Evolutionary conservation across 2,888 invertebrate genomes (phyloP).

Genomic region (Caradrina kadenii): DNA sequence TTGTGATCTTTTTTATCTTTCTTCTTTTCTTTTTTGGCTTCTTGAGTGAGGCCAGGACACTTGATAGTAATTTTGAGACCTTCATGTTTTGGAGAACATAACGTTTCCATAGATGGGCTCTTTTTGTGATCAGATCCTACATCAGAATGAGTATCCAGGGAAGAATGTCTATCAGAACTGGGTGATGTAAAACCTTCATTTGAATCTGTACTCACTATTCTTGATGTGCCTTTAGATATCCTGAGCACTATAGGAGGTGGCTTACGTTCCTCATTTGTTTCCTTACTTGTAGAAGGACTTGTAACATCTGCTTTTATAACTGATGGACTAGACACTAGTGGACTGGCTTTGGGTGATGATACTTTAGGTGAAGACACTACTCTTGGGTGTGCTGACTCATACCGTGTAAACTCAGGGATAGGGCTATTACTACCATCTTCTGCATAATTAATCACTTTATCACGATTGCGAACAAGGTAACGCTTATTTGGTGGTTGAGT

Average conservation of each 20-base stretch:
- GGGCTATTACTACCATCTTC: slow-evolving; percentile 91
- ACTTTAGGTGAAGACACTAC: slow-evolving; percentile 75
- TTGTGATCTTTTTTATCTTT: slow-evolving; percentile 90
- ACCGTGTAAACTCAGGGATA: slow-evolving; percentile 84
- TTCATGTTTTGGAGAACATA: slow-evolving; percentile 88
- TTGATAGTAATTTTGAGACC: slow-evolving; percentile 89
- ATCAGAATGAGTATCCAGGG: slow-evolving; percentile 86
- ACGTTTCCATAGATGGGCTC: slow-evolving; percentile 84
- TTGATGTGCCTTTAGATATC: slow-evolving; percentile 95
- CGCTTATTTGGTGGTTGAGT: slow-evolving; percentile 88
- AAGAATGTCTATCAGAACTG: slow-evolving; percentile 88
- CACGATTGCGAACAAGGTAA: slow-evolving; percentile 89
- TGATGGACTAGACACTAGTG: slow-evolving; percentile 81
- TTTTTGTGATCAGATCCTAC: slow-evolving; percentile 83
- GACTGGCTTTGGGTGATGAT: slow-evolving; percentile 86
- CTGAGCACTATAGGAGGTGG: slow-evolving; percentile 96
- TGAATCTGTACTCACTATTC: slow-evolving; percentile 92
- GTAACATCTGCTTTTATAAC: slow-evolving; percentile 81
- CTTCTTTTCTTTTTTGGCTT: slow-evolving; percentile 85
- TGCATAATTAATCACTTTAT: slow-evolving; percentile 92
- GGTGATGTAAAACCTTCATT: slow-evolving; percentile 91
- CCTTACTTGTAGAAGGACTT: slow-evolving; percentile 88
- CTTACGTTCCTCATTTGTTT: slow-evolving; percentile 85
- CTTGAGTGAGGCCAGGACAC: slow-evolving; percentile 83
- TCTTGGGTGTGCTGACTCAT: slow-evolving; percentile 76